Evolutionary conservation across 2,113 vertebrate species (phyloP), one percentile per base, ranked within the genome.

Genomic region (Loxodonta africana): DNA sequence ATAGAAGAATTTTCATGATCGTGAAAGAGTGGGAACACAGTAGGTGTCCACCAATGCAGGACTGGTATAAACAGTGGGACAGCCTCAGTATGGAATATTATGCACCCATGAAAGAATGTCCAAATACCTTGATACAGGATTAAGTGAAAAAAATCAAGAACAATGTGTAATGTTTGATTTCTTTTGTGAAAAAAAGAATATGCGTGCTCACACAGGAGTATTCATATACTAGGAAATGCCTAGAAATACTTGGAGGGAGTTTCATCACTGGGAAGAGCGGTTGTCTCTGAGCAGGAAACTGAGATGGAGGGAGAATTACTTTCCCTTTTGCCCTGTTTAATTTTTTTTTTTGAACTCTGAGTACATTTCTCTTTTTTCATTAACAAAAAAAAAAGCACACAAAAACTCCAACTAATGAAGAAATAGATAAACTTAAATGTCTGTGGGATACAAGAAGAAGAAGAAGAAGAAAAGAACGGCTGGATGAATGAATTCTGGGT

Each of bases 371-470:
- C 8, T 85, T 76, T 76, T 62, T 44, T 23, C n/a, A 37, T 33
- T 82, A 37, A n/a, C n/a, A 78, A 94, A 85, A 84, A 51, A 57
- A 73, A 82, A 20, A 73, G 60, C 60, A 62, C 60, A 62, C 60
- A 62, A 62, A 62, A 21, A 15, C 11, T 81, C 26, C 10, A 53
- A n/a, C 46, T 80, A 48, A 78, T 26, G 67, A 81, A 83, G 33
- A 93, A 74, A 37, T 46, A 44, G 62, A 51, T 4, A 92, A 37
- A 37, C 37, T 37, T 37, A 37, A 77, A 87, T 51, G 25, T 12
- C 88, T 41, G 8, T 67, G 51, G 76, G 80, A 83, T 83, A 69
- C 82, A 92, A 91, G 11, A 89, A 77, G 51, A 77, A 71, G 85
- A 77, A 71, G 85, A 83, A 46, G 48, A 48, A 48, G 1, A 20